Percentiles rank a stretch among this genome's conserved stretches.
Evolutionary conservation across 2,113 vertebrate species (phyloP).

Genomic region (Nothoprocta pentlandii): DNA sequence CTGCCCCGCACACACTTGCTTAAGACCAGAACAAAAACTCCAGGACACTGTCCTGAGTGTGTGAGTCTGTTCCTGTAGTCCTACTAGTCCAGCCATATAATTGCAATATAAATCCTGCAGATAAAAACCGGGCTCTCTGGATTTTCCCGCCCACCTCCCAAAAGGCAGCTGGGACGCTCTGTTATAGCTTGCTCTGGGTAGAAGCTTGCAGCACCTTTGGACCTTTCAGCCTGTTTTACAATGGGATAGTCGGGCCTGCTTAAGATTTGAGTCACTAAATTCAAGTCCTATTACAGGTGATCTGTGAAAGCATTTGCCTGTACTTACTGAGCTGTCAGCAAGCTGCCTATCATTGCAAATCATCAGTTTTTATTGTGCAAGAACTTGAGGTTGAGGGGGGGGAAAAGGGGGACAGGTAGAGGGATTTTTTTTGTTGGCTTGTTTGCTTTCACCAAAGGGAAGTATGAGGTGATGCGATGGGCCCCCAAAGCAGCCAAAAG

Average conservation of each 20-base stretch:
- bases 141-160: no score
- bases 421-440: not conserved
- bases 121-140: not conserved
- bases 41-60: not conserved
- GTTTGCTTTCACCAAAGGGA: not conserved
- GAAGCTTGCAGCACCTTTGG: not conserved
- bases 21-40: not conserved
- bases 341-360: not conserved
- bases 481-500: not conserved
- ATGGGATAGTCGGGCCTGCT: not conserved
- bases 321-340: not conserved
- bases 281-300: not conserved
- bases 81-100: not conserved
- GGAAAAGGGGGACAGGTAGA: not conserved
- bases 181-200: fast-evolving
- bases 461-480: not conserved
- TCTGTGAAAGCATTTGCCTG: not conserved
- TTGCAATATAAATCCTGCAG: not conserved
- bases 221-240: not conserved
- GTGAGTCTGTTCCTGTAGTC: fast-evolving
- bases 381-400: not conserved
- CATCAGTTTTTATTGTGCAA: not conserved
- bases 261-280: not conserved
- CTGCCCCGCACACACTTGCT: not conserved
- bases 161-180: fast-evolving